phyloP scores from a whole-genome alignment of 35 echinoderm and acorn worm species.

The Heliocidaris tuberculata region DNA sequence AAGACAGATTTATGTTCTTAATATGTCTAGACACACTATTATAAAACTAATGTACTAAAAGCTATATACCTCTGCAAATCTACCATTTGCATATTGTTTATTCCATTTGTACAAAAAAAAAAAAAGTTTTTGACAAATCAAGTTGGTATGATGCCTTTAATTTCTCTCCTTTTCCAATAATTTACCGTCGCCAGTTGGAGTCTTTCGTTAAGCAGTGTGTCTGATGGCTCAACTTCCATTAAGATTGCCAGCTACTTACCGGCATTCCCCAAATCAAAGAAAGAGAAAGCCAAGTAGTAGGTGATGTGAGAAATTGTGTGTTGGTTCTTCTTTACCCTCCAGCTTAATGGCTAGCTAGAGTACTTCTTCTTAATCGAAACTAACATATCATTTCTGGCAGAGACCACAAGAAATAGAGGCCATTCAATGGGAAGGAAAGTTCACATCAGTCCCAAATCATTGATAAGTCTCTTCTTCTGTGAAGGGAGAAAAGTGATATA shows the following conservation, averaged over 20 bases:
- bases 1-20: too few relatives aligned
- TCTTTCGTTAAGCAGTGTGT: background rate
- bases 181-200: background rate
- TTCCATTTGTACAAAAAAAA: too few relatives aligned
- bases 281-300: background rate
- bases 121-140: too few relatives aligned
- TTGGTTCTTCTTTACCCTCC: conserved; percentile 3
- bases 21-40: too few relatives aligned
- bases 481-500: too few relatives aligned
- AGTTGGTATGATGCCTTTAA: background rate
- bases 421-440: background rate
- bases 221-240: background rate
- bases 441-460: background rate
- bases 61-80: too few relatives aligned
- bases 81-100: too few relatives aligned
- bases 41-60: too few relatives aligned
- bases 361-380: conserved; percentile 3
- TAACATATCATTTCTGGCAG: background rate
- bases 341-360: background rate
- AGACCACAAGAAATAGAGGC: background rate
- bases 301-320: background rate
- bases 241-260: background rate
- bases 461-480: too few relatives aligned
- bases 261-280: background rate
- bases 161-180: background rate